Evolutionary conservation across 35 echinoderm and acorn worm genomes (phyloP).

Genomic region (Apostichopus japonicus): DNA sequence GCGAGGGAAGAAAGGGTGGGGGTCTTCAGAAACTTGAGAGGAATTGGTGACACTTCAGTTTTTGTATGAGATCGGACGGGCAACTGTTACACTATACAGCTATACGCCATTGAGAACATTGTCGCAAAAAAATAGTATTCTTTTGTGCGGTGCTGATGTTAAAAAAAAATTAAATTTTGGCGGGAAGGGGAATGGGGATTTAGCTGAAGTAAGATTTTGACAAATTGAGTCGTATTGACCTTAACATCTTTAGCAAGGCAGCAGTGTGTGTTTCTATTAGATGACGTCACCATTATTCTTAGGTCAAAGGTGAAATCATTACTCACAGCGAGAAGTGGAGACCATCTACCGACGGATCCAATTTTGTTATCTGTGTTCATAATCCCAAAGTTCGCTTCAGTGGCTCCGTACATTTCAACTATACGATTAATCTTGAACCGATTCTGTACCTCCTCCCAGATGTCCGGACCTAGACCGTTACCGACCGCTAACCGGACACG

Average conservation of each 20-base stretch:
- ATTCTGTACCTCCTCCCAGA: slow-evolving; percentile 78
- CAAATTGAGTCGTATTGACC: no score
- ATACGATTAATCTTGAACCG: slow-evolving; percentile 78
- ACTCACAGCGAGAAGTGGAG: slow-evolving; percentile 83
- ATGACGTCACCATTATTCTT: no score
- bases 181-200: no score
- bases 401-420: slow-evolving; percentile 94
- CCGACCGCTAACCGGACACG: slow-evolving; percentile 91
- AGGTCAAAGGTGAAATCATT: background rate
- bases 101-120: background rate
- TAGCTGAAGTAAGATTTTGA: no score
- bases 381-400: slow-evolving; percentile 97
- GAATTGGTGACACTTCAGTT: no score
- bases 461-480: slow-evolving; percentile 89
- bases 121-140: background rate
- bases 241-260: no score
- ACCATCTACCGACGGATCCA: slow-evolving; percentile 94
- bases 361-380: slow-evolving; percentile 97
- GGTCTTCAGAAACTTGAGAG: background rate
- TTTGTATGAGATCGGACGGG: no score
- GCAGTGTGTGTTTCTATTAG: no score
- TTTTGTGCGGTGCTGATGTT: background rate
- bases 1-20: background rate
- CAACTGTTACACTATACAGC: no score
- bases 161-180: no score